A percentile compares a stretch with the other conserved stretches of the same genome.
Conservation (phyloP, 2,888 invertebrate genomes). For the Ormyrus thymus region DNA sequence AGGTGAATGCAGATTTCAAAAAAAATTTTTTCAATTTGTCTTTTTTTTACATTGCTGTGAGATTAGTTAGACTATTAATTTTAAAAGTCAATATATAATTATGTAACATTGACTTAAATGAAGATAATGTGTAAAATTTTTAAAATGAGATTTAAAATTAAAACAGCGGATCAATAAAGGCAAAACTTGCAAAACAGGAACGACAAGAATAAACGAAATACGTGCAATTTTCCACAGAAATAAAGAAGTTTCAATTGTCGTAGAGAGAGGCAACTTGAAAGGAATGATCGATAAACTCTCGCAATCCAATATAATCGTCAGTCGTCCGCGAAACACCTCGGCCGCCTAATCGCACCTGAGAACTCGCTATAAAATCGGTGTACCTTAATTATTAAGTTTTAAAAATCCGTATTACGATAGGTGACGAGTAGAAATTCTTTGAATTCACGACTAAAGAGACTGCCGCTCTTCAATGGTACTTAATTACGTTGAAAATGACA, state of each 20-base stretch:
- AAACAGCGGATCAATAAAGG: too few relatives aligned
- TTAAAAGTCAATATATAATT: too few relatives aligned
- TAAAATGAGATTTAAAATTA: too few relatives aligned
- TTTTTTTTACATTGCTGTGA: not conserved
- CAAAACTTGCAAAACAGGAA: too few relatives aligned
- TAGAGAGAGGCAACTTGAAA: not conserved
- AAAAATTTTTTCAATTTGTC: not conserved
- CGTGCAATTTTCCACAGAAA: too few relatives aligned
- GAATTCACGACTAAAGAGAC: constrained; percentile 51
- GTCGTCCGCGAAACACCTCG: constrained; percentile 3
- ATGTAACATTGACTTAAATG: too few relatives aligned
- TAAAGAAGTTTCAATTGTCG: too few relatives aligned
- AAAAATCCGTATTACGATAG: constrained; percentile 40
- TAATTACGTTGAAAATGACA: not conserved
- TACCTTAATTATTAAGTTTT: constrained; percentile 57
- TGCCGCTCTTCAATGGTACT: constrained; percentile 14
- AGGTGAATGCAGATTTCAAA: constrained; percentile 13
- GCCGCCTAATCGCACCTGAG: constrained; percentile 40
- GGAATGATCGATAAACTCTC: constrained; percentile 6
- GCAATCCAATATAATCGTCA: constrained; percentile 14
- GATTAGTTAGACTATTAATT: too few relatives aligned
- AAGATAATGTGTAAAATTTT: too few relatives aligned
- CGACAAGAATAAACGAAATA: too few relatives aligned
- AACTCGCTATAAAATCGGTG: constrained; percentile 60
- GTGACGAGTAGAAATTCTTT: constrained; percentile 55